Conservation (phyloP, 2,797 vertebrate species). For the Falco berigora region DNA sequence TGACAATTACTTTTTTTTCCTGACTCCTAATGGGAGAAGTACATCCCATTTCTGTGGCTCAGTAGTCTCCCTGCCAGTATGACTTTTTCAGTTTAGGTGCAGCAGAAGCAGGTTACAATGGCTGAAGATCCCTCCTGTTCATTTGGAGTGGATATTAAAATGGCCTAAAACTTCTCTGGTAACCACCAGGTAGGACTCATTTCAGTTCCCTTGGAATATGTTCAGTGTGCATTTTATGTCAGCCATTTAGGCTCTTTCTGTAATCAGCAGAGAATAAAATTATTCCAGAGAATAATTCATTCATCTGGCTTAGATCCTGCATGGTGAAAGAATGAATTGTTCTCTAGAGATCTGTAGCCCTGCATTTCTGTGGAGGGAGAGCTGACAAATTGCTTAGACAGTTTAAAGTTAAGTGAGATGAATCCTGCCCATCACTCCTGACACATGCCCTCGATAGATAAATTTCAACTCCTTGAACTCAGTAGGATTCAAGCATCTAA, state of each 20-base stretch:
- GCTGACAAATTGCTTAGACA: constrained; percentile 52
- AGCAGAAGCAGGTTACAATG: neutral
- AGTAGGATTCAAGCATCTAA: constrained; percentile 13
- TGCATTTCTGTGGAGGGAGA: neutral
- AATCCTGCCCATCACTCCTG: constrained; percentile 42
- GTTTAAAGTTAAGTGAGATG: constrained; percentile 53
- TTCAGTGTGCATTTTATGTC: neutral
- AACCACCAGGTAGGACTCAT: neutral
- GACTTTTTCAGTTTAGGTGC: neutral
- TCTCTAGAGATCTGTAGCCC: constrained; percentile 9
- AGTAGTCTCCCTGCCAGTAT: neutral
- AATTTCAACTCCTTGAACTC: constrained; percentile 22
- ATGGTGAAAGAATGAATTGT: constrained; percentile 3
- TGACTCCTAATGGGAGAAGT: neutral
- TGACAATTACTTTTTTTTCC: neutral
- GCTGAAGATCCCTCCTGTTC: neutral
- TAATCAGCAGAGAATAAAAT: constrained; percentile 8
- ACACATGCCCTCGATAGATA: neutral
- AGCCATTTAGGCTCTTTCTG: neutral
- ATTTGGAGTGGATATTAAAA: neutral
- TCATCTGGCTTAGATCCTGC: constrained; percentile 31
- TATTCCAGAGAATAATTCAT: constrained; percentile 33
- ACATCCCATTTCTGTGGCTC: neutral
- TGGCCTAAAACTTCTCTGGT: neutral
- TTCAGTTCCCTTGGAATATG: neutral